A percentile compares a stretch with the other conserved stretches of the same genome.
These are phyloP conservation scores for Megalurothrips usitatus DNA, from an alignment of 2,888 invertebrate species.

Conservation along the genomic window DNA sequence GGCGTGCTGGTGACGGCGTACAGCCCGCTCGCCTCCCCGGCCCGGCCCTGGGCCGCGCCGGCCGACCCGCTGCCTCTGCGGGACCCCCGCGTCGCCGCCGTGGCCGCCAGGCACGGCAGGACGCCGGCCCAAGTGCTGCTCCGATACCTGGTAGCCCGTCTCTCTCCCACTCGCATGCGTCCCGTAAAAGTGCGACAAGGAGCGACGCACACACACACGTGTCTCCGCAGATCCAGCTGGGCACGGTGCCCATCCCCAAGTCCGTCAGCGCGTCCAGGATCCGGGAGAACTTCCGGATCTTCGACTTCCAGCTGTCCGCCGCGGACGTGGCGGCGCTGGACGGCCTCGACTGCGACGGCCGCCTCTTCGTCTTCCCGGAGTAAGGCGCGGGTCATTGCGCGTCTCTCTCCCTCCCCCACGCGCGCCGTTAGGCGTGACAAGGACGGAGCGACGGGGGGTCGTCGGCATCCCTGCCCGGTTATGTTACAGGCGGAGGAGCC, in stretches of 20 bases:
- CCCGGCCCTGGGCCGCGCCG: conserved; percentile 75
- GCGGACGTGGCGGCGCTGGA: conserved; percentile 66
- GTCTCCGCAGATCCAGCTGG: conserved; percentile 58
- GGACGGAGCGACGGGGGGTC: conserved; percentile 3
- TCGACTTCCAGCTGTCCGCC: conserved; percentile 65
- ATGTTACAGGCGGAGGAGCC: conserved; percentile 44
- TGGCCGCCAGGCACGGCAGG: conserved; percentile 61
- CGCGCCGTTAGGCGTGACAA: too few species aligned
- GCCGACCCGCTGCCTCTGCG: conserved; percentile 67
- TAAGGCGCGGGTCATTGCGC: conserved; percentile 45
- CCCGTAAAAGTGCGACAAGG: too few species aligned
- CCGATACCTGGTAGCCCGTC: conserved; percentile 53
- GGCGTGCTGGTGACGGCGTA: conserved; percentile 72
- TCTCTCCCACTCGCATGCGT: conserved; percentile 43
- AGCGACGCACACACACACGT: too few species aligned
- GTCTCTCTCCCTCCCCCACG: conserved; percentile 28
- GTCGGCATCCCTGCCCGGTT: conserved; percentile 33
- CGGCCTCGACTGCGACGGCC: conserved; percentile 65
- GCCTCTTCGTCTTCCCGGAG: conserved; percentile 60
- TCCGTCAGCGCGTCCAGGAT: conserved; percentile 70
- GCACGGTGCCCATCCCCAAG: conserved; percentile 74
- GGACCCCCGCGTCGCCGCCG: conserved; percentile 60
- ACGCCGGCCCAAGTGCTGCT: conserved; percentile 65
- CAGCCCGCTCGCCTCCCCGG: conserved; percentile 80
- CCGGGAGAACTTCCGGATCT: conserved; percentile 65